Base-by-base conservation (phyloP, 2,113 vertebrate species). In the Alectura lathami region DNA sequence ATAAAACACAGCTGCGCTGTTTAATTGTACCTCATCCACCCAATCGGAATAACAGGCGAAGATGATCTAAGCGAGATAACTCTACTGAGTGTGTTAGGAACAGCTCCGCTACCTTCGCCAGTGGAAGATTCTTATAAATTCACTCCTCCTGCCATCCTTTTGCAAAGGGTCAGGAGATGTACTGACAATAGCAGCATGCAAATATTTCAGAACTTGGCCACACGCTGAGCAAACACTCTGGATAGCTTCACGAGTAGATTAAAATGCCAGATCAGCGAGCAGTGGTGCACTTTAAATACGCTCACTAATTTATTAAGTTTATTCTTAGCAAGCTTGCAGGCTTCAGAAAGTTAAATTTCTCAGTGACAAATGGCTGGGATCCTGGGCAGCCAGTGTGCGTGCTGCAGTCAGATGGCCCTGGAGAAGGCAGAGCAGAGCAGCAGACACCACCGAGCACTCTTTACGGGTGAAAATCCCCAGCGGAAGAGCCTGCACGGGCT, bases 171-270 rank as follows among this genome's bases (percentile, higher is more conserved):
- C 97, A 96, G 89, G 10, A 96, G 96, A 96, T 97, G 95, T 96
- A 77, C 97, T 96, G 97, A 98, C 97, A 97, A 97, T 86, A 96
- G 96, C 97, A 96, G 96, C 89, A 74, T 91, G 94, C 96, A 96
- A 96, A 95, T 96, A 96, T 94, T 96, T 96, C 92, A 96, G 95
- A 40, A 95, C 96, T 97, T 98, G 97, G 97, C 97, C 96, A 97
- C 97, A 97, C 90, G 97, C 96, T 98, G 95, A 95, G 97, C 94
- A 95, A 97, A 97, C 96, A 95, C 92, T 97, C 97, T 97, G 97
- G 95, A 96, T 95, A 97, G 66, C 78, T 97, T 97, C 97, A 97
- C 18, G 2, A 91, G 95, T 32, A 97, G 96, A 96, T 96, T 96
- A 96, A 96, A 97, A 97, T 95, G 96, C 95, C 96, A 94, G 94